These are phyloP conservation scores for Parnassius orleans DNA, from an alignment of 2,888 invertebrate species.

Conservation along the genomic window DNA sequence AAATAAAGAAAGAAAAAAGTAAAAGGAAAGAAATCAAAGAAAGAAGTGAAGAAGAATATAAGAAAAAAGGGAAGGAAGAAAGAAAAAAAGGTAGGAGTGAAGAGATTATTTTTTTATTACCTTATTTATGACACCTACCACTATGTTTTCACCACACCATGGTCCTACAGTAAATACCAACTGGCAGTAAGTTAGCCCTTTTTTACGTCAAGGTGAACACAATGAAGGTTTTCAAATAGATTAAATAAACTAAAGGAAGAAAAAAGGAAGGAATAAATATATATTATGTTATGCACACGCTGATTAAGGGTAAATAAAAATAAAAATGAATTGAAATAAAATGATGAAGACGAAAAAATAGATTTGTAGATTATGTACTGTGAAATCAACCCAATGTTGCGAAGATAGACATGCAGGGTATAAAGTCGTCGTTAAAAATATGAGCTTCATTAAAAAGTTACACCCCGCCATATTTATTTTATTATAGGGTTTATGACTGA, in stretches of 20 bases:
- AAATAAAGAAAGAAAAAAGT: no score
- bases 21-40: no score
- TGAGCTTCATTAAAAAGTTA: slow-evolving; percentile 18
- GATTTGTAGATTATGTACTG: not conserved
- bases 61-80: no score
- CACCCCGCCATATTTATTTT: slow-evolving; percentile 6
- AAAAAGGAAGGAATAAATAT: not conserved
- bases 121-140: no score
- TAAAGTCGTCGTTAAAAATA: slow-evolving; percentile 4
- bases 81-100: no score
- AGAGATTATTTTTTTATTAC: no score
- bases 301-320: not conserved
- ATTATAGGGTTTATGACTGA: slow-evolving; percentile 14
- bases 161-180: no score
- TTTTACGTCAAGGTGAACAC: no score
- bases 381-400: not conserved
- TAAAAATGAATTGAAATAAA: not conserved
- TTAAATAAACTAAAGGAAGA: not conserved
- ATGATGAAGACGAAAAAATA: not conserved
- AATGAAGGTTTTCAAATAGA: not conserved
- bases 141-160: no score
- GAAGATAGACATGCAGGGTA: not conserved
- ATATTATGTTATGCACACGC: not conserved
- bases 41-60: no score
- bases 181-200: no score